Evolutionary conservation across 1,140 invertebrate genomes (phyloP).

Genomic region (Drosophila arawakana): DNA sequence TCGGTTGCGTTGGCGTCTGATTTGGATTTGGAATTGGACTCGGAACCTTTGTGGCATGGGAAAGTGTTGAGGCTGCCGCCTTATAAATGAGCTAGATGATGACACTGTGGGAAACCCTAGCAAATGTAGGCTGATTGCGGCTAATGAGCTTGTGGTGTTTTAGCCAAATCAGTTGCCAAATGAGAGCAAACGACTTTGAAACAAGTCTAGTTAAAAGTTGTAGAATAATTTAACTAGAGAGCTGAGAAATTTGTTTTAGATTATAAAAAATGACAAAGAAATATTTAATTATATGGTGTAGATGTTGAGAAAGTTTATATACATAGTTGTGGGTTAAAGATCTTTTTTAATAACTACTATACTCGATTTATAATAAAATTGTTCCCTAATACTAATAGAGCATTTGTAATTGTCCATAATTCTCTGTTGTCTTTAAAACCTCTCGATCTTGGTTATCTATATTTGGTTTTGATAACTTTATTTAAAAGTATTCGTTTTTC

Average conservation of each 20-base stretch:
- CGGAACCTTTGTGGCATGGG: constrained; percentile 65
- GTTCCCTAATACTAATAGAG: too few species aligned
- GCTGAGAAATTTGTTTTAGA: neutral
- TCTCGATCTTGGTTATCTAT: too few species aligned
- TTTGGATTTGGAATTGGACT: constrained; percentile 65
- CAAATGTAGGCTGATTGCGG: constrained; percentile 67
- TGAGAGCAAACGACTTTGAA: constrained; percentile 19
- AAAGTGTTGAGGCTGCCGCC: constrained; percentile 62
- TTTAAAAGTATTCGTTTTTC: too few species aligned
- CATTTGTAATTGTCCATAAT: too few species aligned
- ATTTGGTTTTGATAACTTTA: too few species aligned
- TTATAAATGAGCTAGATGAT: constrained; percentile 50
- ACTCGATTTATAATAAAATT: too few species aligned
- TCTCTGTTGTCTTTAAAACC: too few species aligned
- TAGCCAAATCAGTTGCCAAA: constrained; percentile 34
- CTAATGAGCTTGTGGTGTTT: constrained; percentile 74
- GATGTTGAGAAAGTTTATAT: too few species aligned
- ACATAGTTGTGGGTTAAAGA: too few species aligned
- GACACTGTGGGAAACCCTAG: constrained; percentile 80
- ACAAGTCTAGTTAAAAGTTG: constrained; percentile 4
- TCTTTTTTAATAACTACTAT: too few species aligned
- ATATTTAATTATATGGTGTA: too few species aligned
- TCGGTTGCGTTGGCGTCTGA: constrained; percentile 68
- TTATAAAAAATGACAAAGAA: neutral
- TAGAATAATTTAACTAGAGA: neutral